Percentiles rank a stretch among this genome's conserved stretches.
These are phyloP conservation scores for Standfussiana lucernea DNA, from an alignment of 2,888 invertebrate genomes.

Conservation along the genomic window DNA sequence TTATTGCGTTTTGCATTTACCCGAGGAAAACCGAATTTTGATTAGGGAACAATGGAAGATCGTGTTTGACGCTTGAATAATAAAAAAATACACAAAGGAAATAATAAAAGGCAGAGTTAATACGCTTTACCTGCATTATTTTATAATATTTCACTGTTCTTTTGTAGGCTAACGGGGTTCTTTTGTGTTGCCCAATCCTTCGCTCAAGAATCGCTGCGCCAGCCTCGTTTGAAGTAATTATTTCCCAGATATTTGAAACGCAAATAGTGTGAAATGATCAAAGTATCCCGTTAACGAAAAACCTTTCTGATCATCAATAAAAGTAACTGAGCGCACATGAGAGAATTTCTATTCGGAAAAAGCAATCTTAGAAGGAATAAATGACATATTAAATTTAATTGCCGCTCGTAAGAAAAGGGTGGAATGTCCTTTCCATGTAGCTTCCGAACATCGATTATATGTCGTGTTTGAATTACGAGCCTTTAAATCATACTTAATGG, in stretches of 20 bases:
- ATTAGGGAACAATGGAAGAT: constrained; percentile 32
- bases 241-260: constrained; percentile 38
- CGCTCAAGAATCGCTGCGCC: constrained; percentile 18
- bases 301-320: constrained; percentile 43
- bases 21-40: not conserved
- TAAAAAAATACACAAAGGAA: constrained; percentile 45
- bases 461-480: constrained; percentile 83
- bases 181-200: constrained; percentile 47
- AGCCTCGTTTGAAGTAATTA: constrained; percentile 38
- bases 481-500: constrained; percentile 88
- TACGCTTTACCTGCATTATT: constrained; percentile 50
- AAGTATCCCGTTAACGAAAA: constrained; percentile 31
- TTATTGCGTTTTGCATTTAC: not conserved
- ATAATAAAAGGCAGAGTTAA: constrained; percentile 41
- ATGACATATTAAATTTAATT: constrained; percentile 65
- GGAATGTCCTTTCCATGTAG: constrained; percentile 77
- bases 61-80: constrained; percentile 28
- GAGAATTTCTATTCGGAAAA: constrained; percentile 44
- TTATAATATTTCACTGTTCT: constrained; percentile 36
- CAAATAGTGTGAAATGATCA: constrained; percentile 50
- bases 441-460: constrained; percentile 80
- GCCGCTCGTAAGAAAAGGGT: constrained; percentile 64
- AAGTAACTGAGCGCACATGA: constrained; percentile 50
- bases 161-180: constrained; percentile 41
- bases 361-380: constrained; percentile 58